A percentile compares a stretch with the other conserved stretches of the same genome.
phyloP scores from a whole-genome alignment of 2,888 invertebrate species.

The Trypoxylon attenuatum region DNA sequence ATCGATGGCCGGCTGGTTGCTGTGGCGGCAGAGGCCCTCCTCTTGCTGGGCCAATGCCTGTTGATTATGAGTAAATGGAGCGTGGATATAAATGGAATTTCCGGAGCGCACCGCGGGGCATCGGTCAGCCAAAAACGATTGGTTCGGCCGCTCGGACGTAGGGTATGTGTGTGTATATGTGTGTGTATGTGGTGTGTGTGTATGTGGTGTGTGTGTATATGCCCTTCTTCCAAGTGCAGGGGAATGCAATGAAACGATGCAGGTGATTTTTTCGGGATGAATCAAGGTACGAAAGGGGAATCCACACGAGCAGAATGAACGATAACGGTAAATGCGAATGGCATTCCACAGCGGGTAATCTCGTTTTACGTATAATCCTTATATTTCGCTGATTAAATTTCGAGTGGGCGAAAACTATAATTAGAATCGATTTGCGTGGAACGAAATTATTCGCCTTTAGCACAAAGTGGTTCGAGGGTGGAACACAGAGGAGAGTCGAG shows the following conservation, averaged over 20 bases:
- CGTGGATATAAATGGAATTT: no score
- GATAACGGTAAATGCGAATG: conserved; percentile 19
- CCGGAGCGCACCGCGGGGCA: neutral
- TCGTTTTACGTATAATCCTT: neutral
- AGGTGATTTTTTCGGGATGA: conserved; percentile 12
- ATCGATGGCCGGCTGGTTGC: neutral
- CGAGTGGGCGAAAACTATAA: neutral
- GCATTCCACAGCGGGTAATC: neutral
- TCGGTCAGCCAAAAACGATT: no score
- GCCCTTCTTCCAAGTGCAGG: no score
- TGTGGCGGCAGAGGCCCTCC: neutral
- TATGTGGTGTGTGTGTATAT: no score
- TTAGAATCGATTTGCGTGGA: neutral
- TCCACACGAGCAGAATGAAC: conserved; percentile 8
- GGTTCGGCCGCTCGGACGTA: no score
- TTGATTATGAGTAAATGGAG: neutral
- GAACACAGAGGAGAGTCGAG: no score
- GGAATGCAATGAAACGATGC: neutral
- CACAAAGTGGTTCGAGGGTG: no score
- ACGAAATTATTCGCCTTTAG: neutral
- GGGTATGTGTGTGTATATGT: no score
- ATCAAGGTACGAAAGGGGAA: conserved; percentile 1
- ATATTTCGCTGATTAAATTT: neutral
- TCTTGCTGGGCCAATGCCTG: neutral
- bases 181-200: no score